Evolutionary conservation across 2,797 vertebrate genomes (phyloP).

Genomic region (Brachymystax lenok): DNA sequence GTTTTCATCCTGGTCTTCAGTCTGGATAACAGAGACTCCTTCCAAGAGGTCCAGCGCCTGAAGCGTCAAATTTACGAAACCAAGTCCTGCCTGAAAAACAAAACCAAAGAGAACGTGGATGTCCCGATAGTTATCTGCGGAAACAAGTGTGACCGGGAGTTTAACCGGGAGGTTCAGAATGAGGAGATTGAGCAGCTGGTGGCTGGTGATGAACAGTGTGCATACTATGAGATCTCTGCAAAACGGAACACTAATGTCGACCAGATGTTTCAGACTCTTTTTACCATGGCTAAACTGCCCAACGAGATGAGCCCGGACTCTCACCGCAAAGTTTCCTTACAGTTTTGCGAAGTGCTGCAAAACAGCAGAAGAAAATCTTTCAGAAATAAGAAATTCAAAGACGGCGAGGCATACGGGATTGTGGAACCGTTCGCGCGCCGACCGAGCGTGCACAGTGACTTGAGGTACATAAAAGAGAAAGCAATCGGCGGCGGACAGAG

Average conservation of each 20-base stretch:
- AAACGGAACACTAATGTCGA: slow-evolving; percentile 95
- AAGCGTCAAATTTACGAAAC: slow-evolving; percentile 96
- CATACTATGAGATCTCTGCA: slow-evolving; percentile 96
- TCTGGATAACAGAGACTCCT: slow-evolving; percentile 93
- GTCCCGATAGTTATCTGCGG: slow-evolving; percentile 96
- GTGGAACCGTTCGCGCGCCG: slow-evolving; percentile 92
- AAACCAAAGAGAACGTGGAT: slow-evolving; percentile 91
- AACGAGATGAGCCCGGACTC: slow-evolving; percentile 96
- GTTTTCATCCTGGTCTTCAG: slow-evolving; percentile 97
- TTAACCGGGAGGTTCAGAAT: slow-evolving; percentile 86
- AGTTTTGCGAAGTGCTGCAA: slow-evolving; percentile 90
- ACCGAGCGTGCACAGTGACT: slow-evolving; percentile 97
- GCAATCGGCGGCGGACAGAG: slow-evolving; percentile 81
- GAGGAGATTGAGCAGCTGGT: slow-evolving; percentile 88
- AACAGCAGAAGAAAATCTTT: slow-evolving; percentile 78
- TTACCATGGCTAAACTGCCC: slow-evolving; percentile 92
- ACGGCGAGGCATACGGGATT: slow-evolving; percentile 88
- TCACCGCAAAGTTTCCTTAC: slow-evolving; percentile 91
- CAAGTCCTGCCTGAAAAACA: slow-evolving; percentile 94
- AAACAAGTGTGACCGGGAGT: slow-evolving; percentile 93
- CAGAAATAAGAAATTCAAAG: slow-evolving; percentile 82
- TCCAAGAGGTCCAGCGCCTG: slow-evolving; percentile 92
- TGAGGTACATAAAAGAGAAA: slow-evolving; percentile 96
- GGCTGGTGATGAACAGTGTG: slow-evolving; percentile 84
- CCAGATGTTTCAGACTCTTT: slow-evolving; percentile 95